Evolutionary conservation across 2,888 invertebrate genomes (phyloP).

Genomic region (Cordilura impudica): DNA sequence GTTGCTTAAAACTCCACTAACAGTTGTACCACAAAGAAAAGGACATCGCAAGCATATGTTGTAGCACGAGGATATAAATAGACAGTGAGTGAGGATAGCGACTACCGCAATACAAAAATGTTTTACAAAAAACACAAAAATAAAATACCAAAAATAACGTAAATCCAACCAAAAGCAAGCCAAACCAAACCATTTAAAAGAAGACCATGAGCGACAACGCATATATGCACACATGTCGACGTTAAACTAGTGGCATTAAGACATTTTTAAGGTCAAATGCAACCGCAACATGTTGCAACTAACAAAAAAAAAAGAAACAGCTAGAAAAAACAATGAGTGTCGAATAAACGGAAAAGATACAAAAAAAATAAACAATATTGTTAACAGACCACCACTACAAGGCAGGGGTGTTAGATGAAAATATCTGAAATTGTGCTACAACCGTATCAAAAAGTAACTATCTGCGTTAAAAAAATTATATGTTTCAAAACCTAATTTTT

Average conservation of each 20-base stretch:
- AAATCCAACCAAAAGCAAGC: constrained; percentile 43
- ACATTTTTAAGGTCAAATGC: constrained; percentile 39
- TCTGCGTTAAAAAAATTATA: too few relatives aligned
- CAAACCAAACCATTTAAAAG: constrained; percentile 31
- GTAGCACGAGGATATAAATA: constrained; percentile 36
- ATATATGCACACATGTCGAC: neutral
- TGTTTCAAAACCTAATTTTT: too few relatives aligned
- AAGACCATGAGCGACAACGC: neutral
- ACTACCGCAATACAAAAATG: constrained; percentile 9
- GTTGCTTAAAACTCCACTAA: constrained; percentile 37
- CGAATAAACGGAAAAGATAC: neutral
- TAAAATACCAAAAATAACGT: constrained; percentile 44
- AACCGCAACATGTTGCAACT: constrained; percentile 61
- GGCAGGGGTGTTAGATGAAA: neutral
- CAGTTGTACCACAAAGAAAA: constrained; percentile 25
- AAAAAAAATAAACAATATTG: neutral
- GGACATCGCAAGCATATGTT: constrained; percentile 52
- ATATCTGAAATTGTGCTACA: too few relatives aligned
- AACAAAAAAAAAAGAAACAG: neutral
- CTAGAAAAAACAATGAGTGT: neutral
- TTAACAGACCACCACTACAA: neutral
- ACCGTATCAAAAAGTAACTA: too few relatives aligned
- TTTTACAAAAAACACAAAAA: constrained; percentile 33
- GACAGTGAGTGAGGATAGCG: neutral
- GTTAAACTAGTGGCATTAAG: constrained; percentile 4